Evolutionary conservation across 2,113 vertebrate species (phyloP), one percentile per base, ranked within the genome.

Genomic region (Copsychus sechellarum): DNA sequence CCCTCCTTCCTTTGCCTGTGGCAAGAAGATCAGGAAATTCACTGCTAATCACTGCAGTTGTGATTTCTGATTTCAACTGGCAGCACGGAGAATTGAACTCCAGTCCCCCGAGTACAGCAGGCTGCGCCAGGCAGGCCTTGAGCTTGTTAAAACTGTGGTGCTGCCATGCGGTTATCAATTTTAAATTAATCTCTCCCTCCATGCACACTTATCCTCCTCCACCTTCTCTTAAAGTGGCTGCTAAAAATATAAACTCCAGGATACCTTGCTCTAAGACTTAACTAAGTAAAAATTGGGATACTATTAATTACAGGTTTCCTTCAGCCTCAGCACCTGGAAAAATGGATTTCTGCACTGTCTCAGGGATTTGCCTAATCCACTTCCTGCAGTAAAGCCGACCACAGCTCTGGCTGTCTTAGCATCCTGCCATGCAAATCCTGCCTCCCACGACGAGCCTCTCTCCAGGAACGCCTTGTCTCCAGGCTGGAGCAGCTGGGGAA

Each of bases 1-100:
- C 76, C 76, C 95, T 92, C 94, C 93, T 96, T 90, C 73, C 91
- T 94, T 96, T 73, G 97, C 97, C 97, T 84, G 77, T 85, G 88
- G 98, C 96, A 78, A 26, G 31, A 80, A 97, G 98, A 98, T 97
- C 96, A 93, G 98, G 98, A 98, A 97, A 98, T 96, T 98, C 98
- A 98, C 94, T 97, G 97, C 98, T 98, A 98, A 98, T 98, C 98
- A 98, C 97, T 96, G 96, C 50, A 88, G 97, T 98, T 98, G 98
- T 98, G 98, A 98, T 98, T 98, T 96, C 97, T 98, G 98, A 98
- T 98, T 98, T 98, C 98, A 97, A 92, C 96, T 98, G 98, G 98
- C 98, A 98, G 98, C 98, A 98, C 21, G 70, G 98, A 97, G 97
- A 98, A 98, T 97, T 98, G 97, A 97, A 98, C 98, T 86, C 34